Conservation (phyloP, 1,140 invertebrate species). For the Luehdorfia chinensis region DNA sequence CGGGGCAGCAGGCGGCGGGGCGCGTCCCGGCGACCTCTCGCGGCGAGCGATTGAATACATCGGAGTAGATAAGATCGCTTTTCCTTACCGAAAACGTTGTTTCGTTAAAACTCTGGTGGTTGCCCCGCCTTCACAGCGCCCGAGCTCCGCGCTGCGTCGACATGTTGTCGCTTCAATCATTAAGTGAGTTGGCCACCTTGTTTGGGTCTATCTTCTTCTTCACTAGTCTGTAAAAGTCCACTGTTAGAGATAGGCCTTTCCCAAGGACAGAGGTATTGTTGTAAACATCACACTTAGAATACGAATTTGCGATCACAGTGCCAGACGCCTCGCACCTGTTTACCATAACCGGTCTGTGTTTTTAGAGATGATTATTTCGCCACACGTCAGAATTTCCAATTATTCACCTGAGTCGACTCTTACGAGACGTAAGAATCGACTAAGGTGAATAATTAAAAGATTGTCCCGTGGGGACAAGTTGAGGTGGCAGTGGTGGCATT, state of each 20-base stretch:
- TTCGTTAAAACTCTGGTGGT: slow-evolving; percentile 62
- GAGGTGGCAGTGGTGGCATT: no score
- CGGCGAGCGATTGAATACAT: slow-evolving; percentile 64
- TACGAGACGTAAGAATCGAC: no score
- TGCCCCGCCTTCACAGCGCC: slow-evolving; percentile 63
- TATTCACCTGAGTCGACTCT: no score
- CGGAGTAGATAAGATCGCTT: slow-evolving; percentile 57
- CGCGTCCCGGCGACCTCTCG: slow-evolving; percentile 39
- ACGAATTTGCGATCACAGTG: background rate
- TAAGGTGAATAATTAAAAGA: no score
- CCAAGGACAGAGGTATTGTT: background rate
- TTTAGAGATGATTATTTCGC: no score
- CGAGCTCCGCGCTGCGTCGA: slow-evolving; percentile 53
- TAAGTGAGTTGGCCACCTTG: slow-evolving; percentile 52
- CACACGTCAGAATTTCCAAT: no score
- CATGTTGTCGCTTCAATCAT: slow-evolving; percentile 67
- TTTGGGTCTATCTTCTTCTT: no score
- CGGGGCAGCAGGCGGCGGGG: slow-evolving; percentile 19
- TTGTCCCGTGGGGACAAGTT: no score
- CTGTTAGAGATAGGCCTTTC: background rate
- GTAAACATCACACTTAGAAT: no score
- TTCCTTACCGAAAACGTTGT: slow-evolving; percentile 66
- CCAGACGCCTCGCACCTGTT: no score
- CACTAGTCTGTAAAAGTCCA: background rate
- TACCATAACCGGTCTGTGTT: no score